A percentile compares a stretch with the other conserved stretches of the same genome.
These are phyloP conservation scores for Diplazon laetatorius DNA, from an alignment of 2,888 invertebrate genomes.

Conservation along the genomic window DNA sequence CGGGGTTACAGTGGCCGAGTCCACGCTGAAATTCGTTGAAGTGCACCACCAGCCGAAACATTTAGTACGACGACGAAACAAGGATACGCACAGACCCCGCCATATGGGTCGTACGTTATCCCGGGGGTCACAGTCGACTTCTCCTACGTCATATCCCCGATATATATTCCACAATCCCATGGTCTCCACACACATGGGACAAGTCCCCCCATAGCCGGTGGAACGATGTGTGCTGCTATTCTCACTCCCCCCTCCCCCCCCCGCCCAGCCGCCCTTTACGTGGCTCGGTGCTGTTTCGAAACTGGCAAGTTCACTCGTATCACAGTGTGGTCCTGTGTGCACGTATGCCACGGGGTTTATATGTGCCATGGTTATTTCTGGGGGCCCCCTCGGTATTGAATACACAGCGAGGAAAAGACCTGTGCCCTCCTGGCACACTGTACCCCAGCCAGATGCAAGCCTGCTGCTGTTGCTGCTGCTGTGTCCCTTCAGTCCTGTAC, in stretches of 20 bases:
- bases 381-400: constrained; percentile 36
- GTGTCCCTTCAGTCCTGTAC: constrained; percentile 59
- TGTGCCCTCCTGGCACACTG: constrained; percentile 57
- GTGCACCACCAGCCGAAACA: constrained; percentile 11
- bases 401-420: constrained; percentile 61
- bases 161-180: constrained; percentile 45
- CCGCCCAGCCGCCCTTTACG: constrained; percentile 6
- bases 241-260: too few relatives aligned
- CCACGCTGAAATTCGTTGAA: background rate
- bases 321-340: constrained; percentile 1
- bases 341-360: constrained; percentile 20
- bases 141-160: constrained; percentile 42
- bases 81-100: constrained; percentile 35
- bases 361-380: constrained; percentile 31
- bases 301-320: constrained; percentile 5
- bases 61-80: constrained; percentile 1
- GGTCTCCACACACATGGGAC: constrained; percentile 11
- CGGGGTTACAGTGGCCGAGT: constrained; percentile 50
- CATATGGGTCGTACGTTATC: constrained; percentile 60
- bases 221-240: constrained; percentile 23
- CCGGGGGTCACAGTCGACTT: constrained; percentile 23
- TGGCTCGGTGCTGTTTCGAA: background rate
- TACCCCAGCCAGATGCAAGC: constrained; percentile 73
- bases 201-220: constrained; percentile 3
- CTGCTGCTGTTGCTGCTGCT: too few relatives aligned